These are phyloP conservation scores for Scomber scombrus DNA, from an alignment of 2,113 vertebrate genomes.

Conservation along the genomic window DNA sequence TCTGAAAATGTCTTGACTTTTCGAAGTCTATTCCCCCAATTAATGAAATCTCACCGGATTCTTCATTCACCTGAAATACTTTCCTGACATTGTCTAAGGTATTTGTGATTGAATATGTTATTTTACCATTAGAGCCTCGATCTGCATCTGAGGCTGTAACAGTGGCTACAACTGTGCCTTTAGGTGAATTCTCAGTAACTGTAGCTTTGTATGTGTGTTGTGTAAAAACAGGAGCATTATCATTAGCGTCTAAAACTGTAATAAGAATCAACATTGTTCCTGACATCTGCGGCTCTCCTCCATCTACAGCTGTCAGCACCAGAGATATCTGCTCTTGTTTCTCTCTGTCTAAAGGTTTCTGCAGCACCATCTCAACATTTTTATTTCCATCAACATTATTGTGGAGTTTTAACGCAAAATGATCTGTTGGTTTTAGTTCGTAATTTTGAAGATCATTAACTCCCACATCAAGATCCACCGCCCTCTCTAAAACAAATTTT, in stretches of 20 bases:
- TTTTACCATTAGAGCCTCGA: constrained; percentile 78
- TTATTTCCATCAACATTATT: constrained; percentile 57
- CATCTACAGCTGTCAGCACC: constrained; percentile 66
- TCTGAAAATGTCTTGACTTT: constrained; percentile 63
- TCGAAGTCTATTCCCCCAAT: constrained; percentile 82
- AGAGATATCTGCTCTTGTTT: constrained; percentile 38
- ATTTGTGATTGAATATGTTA: constrained; percentile 82
- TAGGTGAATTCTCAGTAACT: constrained; percentile 75
- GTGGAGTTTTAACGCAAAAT: constrained; percentile 75
- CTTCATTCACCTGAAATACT: constrained; percentile 79
- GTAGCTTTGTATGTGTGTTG: constrained; percentile 70
- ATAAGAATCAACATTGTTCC: constrained; percentile 61
- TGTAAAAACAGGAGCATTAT: constrained; percentile 81
- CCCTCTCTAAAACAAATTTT: constrained; percentile 61
- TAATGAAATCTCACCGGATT: constrained; percentile 76
- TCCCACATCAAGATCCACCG: constrained; percentile 46
- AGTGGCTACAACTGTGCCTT: constrained; percentile 39
- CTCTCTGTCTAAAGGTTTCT: constrained; percentile 67
- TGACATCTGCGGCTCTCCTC: constrained; percentile 61
- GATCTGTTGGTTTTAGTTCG: constrained; percentile 72
- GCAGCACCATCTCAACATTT: constrained; percentile 69
- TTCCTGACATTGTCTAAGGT: constrained; percentile 47
- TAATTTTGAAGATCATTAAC: constrained; percentile 79
- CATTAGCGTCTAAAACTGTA: constrained; percentile 57
- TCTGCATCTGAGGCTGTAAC: constrained; percentile 85